These are phyloP conservation scores for Ophioninae sp. DNA, from an alignment of 2,888 invertebrate genomes.

Conservation along the genomic window DNA sequence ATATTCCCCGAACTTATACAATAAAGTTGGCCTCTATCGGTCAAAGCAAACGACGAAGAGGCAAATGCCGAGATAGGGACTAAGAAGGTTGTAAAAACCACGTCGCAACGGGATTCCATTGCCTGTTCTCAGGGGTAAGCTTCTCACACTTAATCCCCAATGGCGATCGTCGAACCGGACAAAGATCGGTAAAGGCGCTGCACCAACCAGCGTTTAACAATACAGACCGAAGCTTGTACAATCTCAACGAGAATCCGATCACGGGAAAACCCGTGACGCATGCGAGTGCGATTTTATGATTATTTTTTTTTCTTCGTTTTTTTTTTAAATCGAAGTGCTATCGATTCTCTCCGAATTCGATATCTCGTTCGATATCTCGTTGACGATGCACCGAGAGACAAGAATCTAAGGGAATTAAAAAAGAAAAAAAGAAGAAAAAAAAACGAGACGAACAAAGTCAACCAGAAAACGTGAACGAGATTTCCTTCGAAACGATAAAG, in stretches of 20 bases:
- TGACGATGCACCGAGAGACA: neutral
- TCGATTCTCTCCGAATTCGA: slow-evolving; percentile 1
- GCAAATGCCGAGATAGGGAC: too few relatives aligned
- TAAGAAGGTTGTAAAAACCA: neutral
- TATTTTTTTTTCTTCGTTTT: slow-evolving; percentile 3
- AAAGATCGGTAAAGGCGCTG: neutral
- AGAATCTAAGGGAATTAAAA: slow-evolving; percentile 1
- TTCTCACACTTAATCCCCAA: slow-evolving; percentile 47
- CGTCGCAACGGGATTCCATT: slow-evolving; percentile 14
- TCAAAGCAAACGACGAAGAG: too few relatives aligned
- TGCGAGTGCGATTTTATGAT: slow-evolving; percentile 14
- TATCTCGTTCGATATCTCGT: neutral
- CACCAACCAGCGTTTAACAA: neutral
- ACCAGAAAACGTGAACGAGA: slow-evolving; percentile 34
- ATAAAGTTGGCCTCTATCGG: too few relatives aligned
- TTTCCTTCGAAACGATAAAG: slow-evolving; percentile 45
- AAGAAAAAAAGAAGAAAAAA: neutral
- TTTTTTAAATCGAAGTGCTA: neutral
- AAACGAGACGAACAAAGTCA: slow-evolving; percentile 11
- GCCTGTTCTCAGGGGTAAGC: neutral
- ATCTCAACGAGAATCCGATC: neutral
- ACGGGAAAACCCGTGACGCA: slow-evolving; percentile 56
- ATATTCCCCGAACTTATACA: slow-evolving; percentile 16
- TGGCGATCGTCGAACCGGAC: slow-evolving; percentile 36
- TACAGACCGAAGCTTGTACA: neutral